Evolutionary conservation across 92 coral and sea anemone genomes (phyloP), one percentile per base, ranked within the genome.

Genomic region (Metridium senile): DNA sequence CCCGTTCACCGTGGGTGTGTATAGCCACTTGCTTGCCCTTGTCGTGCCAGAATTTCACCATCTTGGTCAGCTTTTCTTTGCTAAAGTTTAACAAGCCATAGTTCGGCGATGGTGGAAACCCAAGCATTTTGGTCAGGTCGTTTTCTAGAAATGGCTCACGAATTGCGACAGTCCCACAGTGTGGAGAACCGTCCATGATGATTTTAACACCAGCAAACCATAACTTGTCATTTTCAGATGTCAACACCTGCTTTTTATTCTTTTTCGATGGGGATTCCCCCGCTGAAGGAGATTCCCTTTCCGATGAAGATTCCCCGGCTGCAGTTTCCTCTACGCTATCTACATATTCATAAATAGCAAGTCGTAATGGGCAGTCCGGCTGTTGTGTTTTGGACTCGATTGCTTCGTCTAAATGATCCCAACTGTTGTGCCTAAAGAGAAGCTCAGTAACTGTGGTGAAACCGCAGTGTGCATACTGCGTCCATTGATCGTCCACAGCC

Each of bases 1-100:
- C 88, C 76, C 94, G 72, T 45, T 89, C 94, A 1, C 94, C 94
- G 19, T 89, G 91, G 0, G 91, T 91, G 45, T 89, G 94, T 11
- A 89, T 53, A 9, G 94, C 91, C 4, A 89, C 75, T 79, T 89
- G 94, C 35, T 62, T 77, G 45, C 83, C 90, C 29, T 26, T n/a
- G 1, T 74, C 67, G 61, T 89, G 93, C 54, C 61, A 84, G 27
- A 54, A 23, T 56, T 45, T 70, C 18, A 81, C 85, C 63, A 52
- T 66, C 11, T 78, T 68, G 8, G 28, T 30, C 23, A 89, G 74
- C 29, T 78, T 58, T 2, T 77, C 70, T 13, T 56, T 35, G 16
- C 66, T 62, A 76, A 70, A 88, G 39, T 72, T 70, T 58, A 90
- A 68, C 0, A 9, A 4, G 10, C 95, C 95, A 79, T 45, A 74